phyloP scores from a whole-genome alignment of 2,113 vertebrate species.

The Pterophyllum scalare region DNA sequence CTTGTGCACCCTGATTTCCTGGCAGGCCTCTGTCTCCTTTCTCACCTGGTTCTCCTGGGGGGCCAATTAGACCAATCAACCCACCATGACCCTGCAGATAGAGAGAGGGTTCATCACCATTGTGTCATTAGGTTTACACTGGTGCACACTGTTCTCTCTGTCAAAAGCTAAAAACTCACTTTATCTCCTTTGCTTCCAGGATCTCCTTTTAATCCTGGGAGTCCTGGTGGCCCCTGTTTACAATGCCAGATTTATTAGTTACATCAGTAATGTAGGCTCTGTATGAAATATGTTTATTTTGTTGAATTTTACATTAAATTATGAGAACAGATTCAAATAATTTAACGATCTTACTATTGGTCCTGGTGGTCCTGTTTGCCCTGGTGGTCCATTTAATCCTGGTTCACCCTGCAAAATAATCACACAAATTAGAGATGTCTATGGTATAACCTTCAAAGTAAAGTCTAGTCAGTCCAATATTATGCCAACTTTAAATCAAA shows the following conservation, averaged over 20 bases:
- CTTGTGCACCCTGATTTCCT: constrained; percentile 85
- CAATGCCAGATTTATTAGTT: constrained; percentile 12
- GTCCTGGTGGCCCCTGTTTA: constrained; percentile 87
- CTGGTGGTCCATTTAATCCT: constrained; percentile 88
- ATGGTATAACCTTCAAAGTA: not conserved
- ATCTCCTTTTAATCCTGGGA: constrained; percentile 91
- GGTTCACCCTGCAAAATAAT: constrained; percentile 86
- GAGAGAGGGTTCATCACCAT: constrained; percentile 17
- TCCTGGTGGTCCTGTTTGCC: constrained; percentile 88
- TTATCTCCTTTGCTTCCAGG: constrained; percentile 90
- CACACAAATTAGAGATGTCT: not conserved
- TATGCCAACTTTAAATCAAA: not conserved
- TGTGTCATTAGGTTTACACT: constrained; percentile 4
- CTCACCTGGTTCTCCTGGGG: constrained; percentile 91
- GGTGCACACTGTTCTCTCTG: not conserved
- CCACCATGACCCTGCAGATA: constrained; percentile 88
- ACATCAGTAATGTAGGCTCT: not conserved
- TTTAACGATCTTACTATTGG: constrained; percentile 84
- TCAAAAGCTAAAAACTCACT: constrained; percentile 71
- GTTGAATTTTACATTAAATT: not conserved
- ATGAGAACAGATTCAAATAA: not conserved
- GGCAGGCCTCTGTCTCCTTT: constrained; percentile 91
- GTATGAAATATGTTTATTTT: not conserved
- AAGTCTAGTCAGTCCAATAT: not conserved
- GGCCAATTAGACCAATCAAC: constrained; percentile 88